A percentile compares a stretch with the other conserved stretches of the same genome.
Conservation (phyloP, 1,140 invertebrate genomes). For the Bombyx mandarina region DNA sequence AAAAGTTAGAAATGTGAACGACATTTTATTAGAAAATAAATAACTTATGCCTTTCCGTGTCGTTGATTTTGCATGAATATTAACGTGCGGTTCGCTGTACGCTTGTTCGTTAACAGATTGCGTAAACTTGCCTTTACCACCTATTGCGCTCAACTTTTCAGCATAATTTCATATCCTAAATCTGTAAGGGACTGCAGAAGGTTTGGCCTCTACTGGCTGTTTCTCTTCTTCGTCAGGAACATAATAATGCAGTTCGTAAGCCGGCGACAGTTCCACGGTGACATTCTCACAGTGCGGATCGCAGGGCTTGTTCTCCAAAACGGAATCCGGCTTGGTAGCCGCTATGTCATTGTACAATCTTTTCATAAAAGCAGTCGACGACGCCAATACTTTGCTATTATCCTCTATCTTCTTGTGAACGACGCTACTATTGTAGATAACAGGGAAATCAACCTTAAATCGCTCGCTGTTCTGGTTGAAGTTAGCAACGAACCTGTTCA, state of each 20-base stretch:
- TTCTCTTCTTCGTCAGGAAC: conserved; percentile 54
- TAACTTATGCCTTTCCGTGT: too few species aligned
- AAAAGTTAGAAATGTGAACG: too few species aligned
- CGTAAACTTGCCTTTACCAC: too few species aligned
- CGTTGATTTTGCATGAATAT: too few species aligned
- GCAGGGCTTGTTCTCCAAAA: conserved; percentile 11
- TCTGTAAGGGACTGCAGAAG: conserved; percentile 21
- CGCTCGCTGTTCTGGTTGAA: conserved; percentile 49
- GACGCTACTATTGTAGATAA: conserved; percentile 50
- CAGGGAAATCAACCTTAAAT: conserved; percentile 46
- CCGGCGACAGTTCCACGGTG: conserved; percentile 48
- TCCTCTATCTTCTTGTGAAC: conserved; percentile 24
- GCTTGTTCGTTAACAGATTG: too few species aligned
- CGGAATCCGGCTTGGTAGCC: not conserved
- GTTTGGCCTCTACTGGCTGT: conserved; percentile 25
- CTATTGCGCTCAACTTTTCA: not conserved
- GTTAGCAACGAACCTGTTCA: conserved; percentile 51
- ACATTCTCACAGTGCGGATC: conserved; percentile 38
- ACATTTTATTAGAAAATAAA: too few species aligned
- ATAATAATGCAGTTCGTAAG: conserved; percentile 58
- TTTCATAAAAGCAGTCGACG: conserved; percentile 43
- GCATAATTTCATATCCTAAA: conserved; percentile 15
- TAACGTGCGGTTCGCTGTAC: too few species aligned
- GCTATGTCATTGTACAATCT: conserved; percentile 14
- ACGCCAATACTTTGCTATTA: conserved; percentile 29